These are phyloP conservation scores for Agrochola circellaris DNA, from an alignment of 2,888 invertebrate genomes.

Conservation along the genomic window DNA sequence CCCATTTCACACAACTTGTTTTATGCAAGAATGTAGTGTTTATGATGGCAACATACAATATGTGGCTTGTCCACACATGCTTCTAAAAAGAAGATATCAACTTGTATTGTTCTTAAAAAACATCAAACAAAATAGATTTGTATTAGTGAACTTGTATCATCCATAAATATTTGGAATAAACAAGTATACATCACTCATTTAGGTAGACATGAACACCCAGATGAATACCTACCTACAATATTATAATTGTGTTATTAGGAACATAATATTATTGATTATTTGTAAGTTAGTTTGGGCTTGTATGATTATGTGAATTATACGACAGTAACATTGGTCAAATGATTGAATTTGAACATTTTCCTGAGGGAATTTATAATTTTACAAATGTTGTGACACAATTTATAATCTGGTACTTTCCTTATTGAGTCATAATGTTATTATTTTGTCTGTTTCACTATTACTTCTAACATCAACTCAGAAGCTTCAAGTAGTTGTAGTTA, in stretches of 20 bases:
- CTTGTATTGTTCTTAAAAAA: neutral
- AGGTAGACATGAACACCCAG: neutral
- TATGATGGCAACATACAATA: neutral
- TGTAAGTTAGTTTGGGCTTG: neutral
- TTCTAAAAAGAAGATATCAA: neutral
- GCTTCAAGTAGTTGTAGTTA: neutral
- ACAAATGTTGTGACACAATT: neutral
- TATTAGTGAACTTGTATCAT: neutral
- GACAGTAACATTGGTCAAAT: neutral
- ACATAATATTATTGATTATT: neutral
- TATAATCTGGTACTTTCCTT: neutral
- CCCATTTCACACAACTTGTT: neutral
- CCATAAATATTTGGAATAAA: neutral
- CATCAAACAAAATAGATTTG: neutral
- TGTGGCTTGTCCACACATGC: neutral
- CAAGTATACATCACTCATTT: neutral
- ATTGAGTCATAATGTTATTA: neutral
- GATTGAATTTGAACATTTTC: neutral
- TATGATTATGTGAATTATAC: conserved; percentile 1
- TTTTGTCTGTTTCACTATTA: neutral
- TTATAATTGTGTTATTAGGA: neutral
- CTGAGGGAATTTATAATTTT: neutral
- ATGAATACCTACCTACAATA: neutral
- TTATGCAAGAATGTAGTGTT: neutral
- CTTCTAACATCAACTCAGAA: neutral